Percentiles rank a stretch among this genome's conserved stretches.
phyloP scores from a whole-genome alignment of 2,797 vertebrate species.

The Mormyrus hasselquistii region DNA sequence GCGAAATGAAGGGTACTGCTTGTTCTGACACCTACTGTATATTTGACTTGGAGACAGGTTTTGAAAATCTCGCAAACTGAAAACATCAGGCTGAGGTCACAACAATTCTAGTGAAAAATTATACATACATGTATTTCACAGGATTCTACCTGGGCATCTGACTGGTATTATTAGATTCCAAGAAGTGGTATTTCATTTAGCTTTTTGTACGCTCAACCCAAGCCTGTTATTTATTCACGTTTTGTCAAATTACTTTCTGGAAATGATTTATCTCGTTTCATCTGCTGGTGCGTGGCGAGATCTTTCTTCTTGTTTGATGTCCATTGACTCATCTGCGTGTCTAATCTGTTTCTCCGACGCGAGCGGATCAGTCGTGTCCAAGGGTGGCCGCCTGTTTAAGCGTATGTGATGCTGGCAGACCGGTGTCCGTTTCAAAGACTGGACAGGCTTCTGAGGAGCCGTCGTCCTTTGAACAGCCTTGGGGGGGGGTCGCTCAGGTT shows the following conservation, averaged over 20 bases:
- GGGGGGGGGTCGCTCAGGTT: not conserved
- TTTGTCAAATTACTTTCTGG: not conserved
- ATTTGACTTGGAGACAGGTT: not conserved
- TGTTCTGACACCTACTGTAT: not conserved
- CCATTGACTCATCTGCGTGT: not conserved
- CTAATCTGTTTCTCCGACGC: constrained; percentile 3
- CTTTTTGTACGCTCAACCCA: not conserved
- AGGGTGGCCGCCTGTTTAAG: not conserved
- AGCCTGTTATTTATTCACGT: not conserved
- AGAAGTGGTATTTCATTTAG: not conserved
- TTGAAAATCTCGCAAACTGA: not conserved
- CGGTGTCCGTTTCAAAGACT: constrained; percentile 52
- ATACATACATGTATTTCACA: not conserved
- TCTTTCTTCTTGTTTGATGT: constrained; percentile 1
- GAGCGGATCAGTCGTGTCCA: not conserved
- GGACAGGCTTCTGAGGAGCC: constrained; percentile 42
- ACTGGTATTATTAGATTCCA: not conserved
- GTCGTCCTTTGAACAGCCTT: constrained; percentile 22
- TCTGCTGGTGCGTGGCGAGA: not conserved
- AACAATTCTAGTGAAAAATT: not conserved
- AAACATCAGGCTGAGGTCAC: not conserved
- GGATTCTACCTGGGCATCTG: not conserved
- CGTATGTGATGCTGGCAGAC: not conserved
- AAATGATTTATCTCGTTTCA: not conserved
- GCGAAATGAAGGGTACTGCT: not conserved